Base-by-base conservation (phyloP, 1,140 invertebrate genomes). In the Asbolus verrucosus region DNA sequence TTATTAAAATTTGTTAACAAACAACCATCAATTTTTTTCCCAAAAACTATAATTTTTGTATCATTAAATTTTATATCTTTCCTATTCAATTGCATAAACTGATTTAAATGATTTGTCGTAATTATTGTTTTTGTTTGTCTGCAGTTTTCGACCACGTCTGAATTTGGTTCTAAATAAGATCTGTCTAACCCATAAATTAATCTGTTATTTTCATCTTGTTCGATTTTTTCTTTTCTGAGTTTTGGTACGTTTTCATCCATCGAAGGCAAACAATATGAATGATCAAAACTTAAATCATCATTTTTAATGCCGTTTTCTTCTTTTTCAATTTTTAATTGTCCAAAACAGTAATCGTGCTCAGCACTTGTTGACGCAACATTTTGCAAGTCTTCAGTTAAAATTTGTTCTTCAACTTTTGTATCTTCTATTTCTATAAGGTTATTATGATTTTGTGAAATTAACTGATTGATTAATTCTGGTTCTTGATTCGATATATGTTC, bases 341-440 rank as follows among this genome's bases (percentile, higher is more conserved):
- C 75, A 6, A 43, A 67, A 67, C 75, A 77, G 50, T 77, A 77
- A 62, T 77, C 69, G 65, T 77, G 76, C 39, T 77, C 76, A 19
- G 62, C 65, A 65, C 63, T 61, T 6, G 59, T 41, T 2, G 67
- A 70, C 24, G 24, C 24, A 4, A 27, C n/a, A n/a, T n/a, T n/a
- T n/a, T n/a, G n/a, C n/a, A n/a, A n/a, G n/a, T n/a, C 24, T 27
- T 27, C 24, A 3, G 24, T 4, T 8, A 27, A 27, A 27, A 4
- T 8, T 8, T 4, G 8, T n/a, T 38, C 24, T 36, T 67, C 65
- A 0, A 72, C 18, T 15, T 36, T 36, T n/a, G 11, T 36, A 11
- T 36, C 33, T 6, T 36, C 6, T 36, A 6, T n/a, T 36, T 8
- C 5, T 4, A 27, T 27, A 50, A 50, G 43, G n/a, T n/a, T n/a